These are phyloP conservation scores for Orientallactaga sibirica DNA, from an alignment of 2,797 vertebrate genomes.

Conservation along the genomic window DNA sequence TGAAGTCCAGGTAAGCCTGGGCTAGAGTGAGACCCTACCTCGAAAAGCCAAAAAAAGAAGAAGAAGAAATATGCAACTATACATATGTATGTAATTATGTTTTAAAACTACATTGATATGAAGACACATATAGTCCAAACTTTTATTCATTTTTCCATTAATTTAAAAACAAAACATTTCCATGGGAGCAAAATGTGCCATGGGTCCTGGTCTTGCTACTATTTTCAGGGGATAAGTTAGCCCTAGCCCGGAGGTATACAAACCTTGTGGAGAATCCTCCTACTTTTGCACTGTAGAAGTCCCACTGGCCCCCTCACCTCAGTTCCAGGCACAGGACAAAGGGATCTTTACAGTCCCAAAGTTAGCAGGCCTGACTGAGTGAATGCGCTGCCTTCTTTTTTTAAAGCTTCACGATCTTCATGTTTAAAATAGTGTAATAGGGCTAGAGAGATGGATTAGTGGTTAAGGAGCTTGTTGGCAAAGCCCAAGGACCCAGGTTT, in stretches of 20 bases:
- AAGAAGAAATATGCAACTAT: too few relatives aligned
- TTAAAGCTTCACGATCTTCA: neutral
- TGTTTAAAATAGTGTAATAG: neutral
- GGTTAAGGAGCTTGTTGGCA: too few relatives aligned
- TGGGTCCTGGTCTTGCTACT: neutral
- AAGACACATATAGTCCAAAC: neutral
- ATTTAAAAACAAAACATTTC: constrained; percentile 46
- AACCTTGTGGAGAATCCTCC: neutral
- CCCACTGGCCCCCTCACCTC: neutral
- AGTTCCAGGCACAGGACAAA: neutral
- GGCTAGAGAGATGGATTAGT: too few relatives aligned
- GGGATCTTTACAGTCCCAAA: neutral
- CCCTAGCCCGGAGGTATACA: accelerated
- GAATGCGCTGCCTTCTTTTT: neutral
- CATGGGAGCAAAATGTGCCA: neutral
- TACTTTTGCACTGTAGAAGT: neutral
- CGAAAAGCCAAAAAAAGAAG: too few relatives aligned
- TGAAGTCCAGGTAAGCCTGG: too few relatives aligned
- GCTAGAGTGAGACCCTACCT: too few relatives aligned
- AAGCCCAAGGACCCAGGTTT: too few relatives aligned
- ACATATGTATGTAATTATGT: neutral
- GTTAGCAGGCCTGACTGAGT: neutral
- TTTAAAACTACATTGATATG: neutral
- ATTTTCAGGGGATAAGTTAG: accelerated
- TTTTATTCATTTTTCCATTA: neutral